Percentiles rank a stretch among this genome's conserved stretches.
phyloP scores from a whole-genome alignment of 2,888 invertebrate genomes.

The Eustalomyia histrio region DNA sequence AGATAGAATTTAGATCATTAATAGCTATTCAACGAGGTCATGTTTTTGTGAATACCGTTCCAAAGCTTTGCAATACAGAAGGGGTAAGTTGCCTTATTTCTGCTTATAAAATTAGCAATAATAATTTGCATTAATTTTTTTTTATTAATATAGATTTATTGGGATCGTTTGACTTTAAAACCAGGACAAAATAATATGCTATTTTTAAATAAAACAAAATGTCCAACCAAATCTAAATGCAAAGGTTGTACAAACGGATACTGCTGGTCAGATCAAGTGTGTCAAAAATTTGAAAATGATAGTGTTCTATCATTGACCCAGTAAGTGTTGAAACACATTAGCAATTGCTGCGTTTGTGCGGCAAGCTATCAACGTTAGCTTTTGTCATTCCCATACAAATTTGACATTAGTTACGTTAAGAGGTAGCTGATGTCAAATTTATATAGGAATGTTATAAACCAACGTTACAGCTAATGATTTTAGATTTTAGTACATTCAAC shows the following conservation, averaged over 20 bases:
- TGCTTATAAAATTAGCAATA: no score
- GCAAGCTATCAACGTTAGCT: no score
- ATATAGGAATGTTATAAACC: no score
- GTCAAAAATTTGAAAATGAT: constrained; percentile 76
- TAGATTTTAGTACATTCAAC: no score
- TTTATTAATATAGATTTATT: constrained; percentile 72
- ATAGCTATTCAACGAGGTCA: constrained; percentile 89
- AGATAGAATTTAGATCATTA: constrained; percentile 88
- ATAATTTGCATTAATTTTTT: not conserved
- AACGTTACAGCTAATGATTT: no score
- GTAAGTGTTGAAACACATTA: constrained; percentile 66
- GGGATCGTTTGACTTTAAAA: constrained; percentile 73
- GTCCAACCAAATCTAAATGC: constrained; percentile 69
- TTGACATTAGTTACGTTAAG: no score
- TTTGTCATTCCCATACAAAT: no score
- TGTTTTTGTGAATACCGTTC: constrained; percentile 88
- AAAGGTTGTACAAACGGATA: constrained; percentile 72
- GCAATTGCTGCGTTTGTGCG: no score
- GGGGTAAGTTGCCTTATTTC: constrained; percentile 71
- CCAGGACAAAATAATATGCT: constrained; percentile 73
- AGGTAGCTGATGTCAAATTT: no score
- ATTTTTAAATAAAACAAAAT: constrained; percentile 60
- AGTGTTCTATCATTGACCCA: constrained; percentile 69
- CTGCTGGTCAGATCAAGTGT: constrained; percentile 76
- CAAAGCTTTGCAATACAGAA: constrained; percentile 87